Evolutionary conservation across 64 coral and sea anemone genomes (phyloP).

Genomic region (Stichodactyla mertensii): DNA sequence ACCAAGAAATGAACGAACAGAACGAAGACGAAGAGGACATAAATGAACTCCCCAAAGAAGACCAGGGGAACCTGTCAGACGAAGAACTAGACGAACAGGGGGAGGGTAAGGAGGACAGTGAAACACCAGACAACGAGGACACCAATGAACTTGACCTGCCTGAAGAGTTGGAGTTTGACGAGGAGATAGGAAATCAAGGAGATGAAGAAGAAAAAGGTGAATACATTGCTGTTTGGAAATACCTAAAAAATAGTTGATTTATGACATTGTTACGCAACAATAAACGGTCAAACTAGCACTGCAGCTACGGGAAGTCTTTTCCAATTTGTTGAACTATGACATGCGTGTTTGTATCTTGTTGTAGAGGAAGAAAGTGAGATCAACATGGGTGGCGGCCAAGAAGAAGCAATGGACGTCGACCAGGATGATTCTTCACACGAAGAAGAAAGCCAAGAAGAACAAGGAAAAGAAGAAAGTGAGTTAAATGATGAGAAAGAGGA

Average conservation of each 20-base stretch:
- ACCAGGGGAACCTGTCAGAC: slow-evolving; percentile 63
- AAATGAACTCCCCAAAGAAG: slow-evolving; percentile 45
- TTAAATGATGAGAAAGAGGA: slow-evolving; percentile 8
- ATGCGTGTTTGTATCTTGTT: neutral
- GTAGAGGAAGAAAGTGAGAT: neutral
- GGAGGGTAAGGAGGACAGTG: slow-evolving; percentile 28
- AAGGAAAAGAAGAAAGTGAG: slow-evolving; percentile 14
- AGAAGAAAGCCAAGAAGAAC: slow-evolving; percentile 25
- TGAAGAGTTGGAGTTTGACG: slow-evolving; percentile 61
- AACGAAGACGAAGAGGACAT: slow-evolving; percentile 50
- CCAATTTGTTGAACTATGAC: too few relatives aligned
- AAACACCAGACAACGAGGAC: slow-evolving; percentile 29
- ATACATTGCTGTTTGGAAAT: neutral
- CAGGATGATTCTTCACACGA: slow-evolving; percentile 10
- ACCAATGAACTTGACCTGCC: slow-evolving; percentile 39
- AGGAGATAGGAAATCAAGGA: slow-evolving; percentile 32
- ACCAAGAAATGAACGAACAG: slow-evolving; percentile 26
- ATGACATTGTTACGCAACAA: too few relatives aligned
- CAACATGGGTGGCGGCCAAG: neutral
- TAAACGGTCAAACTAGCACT: too few relatives aligned
- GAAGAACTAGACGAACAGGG: slow-evolving; percentile 27
- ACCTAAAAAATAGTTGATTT: neutral
- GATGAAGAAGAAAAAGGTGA: neutral
- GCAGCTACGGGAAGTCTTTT: too few relatives aligned
- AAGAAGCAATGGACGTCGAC: slow-evolving; percentile 11